Percentiles rank a stretch among this genome's conserved stretches.
Evolutionary conservation across 2,888 invertebrate species (phyloP).

Genomic region (Xestia xanthographa): DNA sequence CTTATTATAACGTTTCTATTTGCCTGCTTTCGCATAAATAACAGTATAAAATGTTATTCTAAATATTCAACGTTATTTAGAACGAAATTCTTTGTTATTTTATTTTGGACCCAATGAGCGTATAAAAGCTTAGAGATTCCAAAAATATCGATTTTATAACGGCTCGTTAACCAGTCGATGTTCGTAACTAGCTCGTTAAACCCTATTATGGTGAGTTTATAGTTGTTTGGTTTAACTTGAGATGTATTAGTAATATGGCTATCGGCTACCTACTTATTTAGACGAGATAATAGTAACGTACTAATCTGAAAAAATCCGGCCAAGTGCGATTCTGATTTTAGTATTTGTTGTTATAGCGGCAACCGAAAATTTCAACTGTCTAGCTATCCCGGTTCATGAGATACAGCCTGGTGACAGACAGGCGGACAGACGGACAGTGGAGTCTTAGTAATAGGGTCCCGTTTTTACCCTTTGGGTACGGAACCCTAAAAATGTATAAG

Average conservation of each 20-base stretch:
- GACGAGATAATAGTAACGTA: background rate
- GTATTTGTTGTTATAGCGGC: no score
- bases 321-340: no score
- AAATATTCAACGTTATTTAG: constrained; percentile 40
- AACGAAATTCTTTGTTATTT: constrained; percentile 35
- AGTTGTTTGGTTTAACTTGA: constrained; percentile 19
- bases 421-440: no score
- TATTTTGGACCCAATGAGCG: constrained; percentile 50
- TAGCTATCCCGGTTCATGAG: no score
- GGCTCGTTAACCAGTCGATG: constrained; percentile 39
- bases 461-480: no score
- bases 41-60: constrained; percentile 38
- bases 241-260: constrained; percentile 12
- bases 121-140: constrained; percentile 38
- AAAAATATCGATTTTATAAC: constrained; percentile 60
- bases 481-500: no score
- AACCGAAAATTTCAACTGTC: no score
- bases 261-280: background rate
- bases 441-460: no score
- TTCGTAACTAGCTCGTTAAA: constrained; percentile 45
- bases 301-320: background rate
- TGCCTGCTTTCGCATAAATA: constrained; percentile 53
- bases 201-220: constrained; percentile 46
- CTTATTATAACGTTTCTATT: constrained; percentile 54
- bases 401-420: no score